phyloP scores from a whole-genome alignment of 2,797 vertebrate genomes.

The Oreortyx pictus region DNA sequence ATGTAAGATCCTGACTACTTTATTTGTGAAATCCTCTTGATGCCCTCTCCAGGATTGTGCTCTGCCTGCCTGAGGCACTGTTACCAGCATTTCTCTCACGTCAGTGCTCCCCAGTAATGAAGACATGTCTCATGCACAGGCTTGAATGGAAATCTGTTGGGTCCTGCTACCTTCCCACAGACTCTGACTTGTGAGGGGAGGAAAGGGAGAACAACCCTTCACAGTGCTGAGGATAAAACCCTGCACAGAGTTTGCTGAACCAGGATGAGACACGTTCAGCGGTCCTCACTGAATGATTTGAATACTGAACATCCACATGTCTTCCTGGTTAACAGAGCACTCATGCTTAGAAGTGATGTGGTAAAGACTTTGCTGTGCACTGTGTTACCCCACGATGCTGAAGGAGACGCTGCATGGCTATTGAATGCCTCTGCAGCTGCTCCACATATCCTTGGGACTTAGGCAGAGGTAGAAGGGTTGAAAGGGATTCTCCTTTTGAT shows the following conservation, averaged over 20 bases:
- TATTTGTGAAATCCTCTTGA: not conserved
- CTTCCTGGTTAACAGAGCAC: conserved; percentile 10
- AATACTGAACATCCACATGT: conserved; percentile 27
- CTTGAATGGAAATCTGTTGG: not conserved
- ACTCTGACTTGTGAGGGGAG: not conserved
- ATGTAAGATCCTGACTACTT: not conserved
- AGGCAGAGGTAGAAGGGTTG: not conserved
- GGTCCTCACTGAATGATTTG: not conserved
- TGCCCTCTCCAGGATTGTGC: not conserved
- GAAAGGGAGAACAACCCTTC: not conserved
- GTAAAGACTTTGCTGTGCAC: not conserved
- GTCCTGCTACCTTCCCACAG: not conserved
- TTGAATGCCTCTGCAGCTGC: not conserved
- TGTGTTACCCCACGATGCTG: not conserved
- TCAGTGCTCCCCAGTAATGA: not conserved
- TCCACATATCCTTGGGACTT: not conserved
- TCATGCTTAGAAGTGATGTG: not conserved
- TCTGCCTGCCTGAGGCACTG: not conserved
- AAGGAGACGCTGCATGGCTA: not conserved
- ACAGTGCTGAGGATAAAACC: not conserved
- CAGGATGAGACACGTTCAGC: not conserved
- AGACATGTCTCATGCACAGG: not conserved
- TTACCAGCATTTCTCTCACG: not conserved
- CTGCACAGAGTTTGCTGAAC: conserved; percentile 3
- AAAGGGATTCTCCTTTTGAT: not conserved